Conservation (phyloP, 2,797 vertebrate species). For the Tarsius wallacei region DNA sequence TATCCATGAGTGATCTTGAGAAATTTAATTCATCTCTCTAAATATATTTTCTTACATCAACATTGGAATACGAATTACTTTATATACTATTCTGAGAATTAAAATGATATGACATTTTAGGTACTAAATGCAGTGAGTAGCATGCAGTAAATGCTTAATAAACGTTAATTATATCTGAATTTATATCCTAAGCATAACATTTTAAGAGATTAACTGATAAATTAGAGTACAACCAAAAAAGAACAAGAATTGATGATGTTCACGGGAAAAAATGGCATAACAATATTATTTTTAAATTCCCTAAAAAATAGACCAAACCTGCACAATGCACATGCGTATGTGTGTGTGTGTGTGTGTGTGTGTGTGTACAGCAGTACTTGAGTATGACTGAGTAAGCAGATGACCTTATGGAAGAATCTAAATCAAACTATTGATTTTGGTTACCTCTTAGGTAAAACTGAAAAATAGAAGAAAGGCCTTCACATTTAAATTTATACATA, state of each 20-base stretch:
- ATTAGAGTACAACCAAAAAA: not conserved
- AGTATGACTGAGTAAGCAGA: not conserved
- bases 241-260: not conserved
- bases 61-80: not conserved
- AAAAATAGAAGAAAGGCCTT: not conserved
- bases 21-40: not conserved
- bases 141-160: not conserved
- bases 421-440: not conserved
- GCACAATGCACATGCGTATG: not conserved
- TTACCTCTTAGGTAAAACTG: not conserved
- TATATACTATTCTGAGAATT: constrained; percentile 1
- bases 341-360: not conserved
- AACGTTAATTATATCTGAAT: not conserved
- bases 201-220: constrained; percentile 24
- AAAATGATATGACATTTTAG: constrained; percentile 30
- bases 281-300: not conserved
- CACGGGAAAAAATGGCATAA: not conserved
- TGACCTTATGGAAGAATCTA: not conserved
- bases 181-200: not conserved
- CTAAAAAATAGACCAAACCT: not conserved
- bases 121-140: not conserved
- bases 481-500: not conserved
- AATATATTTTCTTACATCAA: not conserved
- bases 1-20: not conserved
- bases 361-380: fast-evolving